Conservation (phyloP, 2,113 vertebrate genomes). For the Ellobius talpinus region DNA sequence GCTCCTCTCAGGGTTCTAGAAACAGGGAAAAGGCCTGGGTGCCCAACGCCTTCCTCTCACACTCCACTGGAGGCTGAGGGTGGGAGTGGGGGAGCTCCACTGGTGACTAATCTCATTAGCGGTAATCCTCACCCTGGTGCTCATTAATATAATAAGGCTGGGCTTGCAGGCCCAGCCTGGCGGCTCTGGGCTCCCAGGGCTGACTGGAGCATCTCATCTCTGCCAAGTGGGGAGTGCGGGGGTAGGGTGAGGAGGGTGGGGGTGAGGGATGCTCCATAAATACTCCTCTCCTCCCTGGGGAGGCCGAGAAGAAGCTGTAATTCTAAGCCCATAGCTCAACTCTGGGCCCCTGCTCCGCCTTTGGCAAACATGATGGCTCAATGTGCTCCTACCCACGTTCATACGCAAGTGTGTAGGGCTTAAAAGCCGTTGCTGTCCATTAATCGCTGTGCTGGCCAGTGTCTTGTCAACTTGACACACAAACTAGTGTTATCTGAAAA, state of each 20-base stretch:
- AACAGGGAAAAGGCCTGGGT: neutral
- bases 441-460: neutral
- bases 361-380: neutral
- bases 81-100: neutral
- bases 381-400: neutral
- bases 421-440: neutral
- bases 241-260: neutral
- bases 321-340: slow-evolving; percentile 32
- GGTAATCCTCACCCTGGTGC: slow-evolving; percentile 76
- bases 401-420: neutral
- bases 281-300: slow-evolving; percentile 65
- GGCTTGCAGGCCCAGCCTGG: slow-evolving; percentile 59
- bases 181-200: neutral
- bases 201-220: slow-evolving; percentile 34
- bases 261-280: slow-evolving; percentile 31
- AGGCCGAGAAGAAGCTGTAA: slow-evolving; percentile 65
- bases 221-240: slow-evolving; percentile 63
- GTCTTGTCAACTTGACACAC: neutral
- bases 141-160: slow-evolving; percentile 76
- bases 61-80: neutral
- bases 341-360: slow-evolving; percentile 21
- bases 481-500: neutral
- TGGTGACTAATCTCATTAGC: slow-evolving; percentile 72
- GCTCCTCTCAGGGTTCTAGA: neutral
- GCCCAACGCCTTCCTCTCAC: neutral